Base-by-base conservation (phyloP, 2,797 vertebrate species). In the Siniperca scherzeri region DNA sequence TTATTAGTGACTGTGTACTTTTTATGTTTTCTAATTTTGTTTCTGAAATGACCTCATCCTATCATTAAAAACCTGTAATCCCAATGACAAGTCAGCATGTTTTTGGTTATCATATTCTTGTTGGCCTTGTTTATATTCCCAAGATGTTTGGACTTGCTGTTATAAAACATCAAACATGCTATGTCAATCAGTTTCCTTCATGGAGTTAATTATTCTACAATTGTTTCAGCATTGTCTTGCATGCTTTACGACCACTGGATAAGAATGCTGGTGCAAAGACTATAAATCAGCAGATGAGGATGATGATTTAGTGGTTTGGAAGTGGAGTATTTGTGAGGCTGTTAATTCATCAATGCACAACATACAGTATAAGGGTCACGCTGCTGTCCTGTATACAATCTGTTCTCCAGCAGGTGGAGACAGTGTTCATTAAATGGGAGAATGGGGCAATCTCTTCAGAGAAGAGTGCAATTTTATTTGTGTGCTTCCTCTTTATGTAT, bases 361-460 rank as follows among this genome's bases (percentile, higher is more conserved):
- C 36, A 56, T 53, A 30, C 30, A 3, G 21, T 4, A 30, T 30
- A 30, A 3, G 8, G 11, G 8, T 68, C 7, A 7, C 2, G 1
- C 19, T 68, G 27, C 16, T 27, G 55, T 60, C 59, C 5, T 56
- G 17, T 48, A 22, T 50, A 8, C 21, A n/a, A 44, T 55, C 13
- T 42, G 2, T 62, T 66, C 56, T 79, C 76, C 86, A 86, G 70
- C 40, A 85, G 80, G 57, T 64, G 80, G 78, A 74, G 71, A 78
- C 71, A 69, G 65, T 48, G 22, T 46, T 65, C 25, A 46, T 27
- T 27, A 55, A 19, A 38, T n/a, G 1, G 25, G 13, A 52, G 21
- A 74, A 42, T 57, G 10, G 21, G 21, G 9, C 21, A 61, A 3
- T 10, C 5, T 57, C 19, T 59, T 72, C 33, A 48, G 25, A 70